Base-by-base conservation (phyloP, 92 coral and sea anemone species). In the Paramuricea clavata region DNA sequence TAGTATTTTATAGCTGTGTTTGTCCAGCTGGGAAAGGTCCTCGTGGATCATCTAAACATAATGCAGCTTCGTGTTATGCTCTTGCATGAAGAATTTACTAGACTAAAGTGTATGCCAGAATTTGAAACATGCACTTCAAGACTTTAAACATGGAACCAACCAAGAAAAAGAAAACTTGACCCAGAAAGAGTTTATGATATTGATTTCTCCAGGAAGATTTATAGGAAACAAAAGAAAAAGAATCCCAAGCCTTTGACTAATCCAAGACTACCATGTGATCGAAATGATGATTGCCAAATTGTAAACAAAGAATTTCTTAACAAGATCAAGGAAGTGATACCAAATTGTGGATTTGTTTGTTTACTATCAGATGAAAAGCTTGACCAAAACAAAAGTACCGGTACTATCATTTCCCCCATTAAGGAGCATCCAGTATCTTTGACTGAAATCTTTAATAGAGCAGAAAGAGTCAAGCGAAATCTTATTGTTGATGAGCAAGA, bases 11-110 rank as follows among this genome's bases (percentile, higher is more conserved):
- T 10, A 82, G 91, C 82, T 91, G 91, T 68, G 68, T 83, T 84
- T 91, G 92, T 77, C 94, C 94, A 67, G 94, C 94, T 31, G 94
- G 90, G 6, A 87, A 87, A 80, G 87, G 87, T 50, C 89, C 93
- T 25, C 56, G 21, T 28, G 91, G 93, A 12, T 86, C 88, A 19
- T 86, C 91, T 54, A 86, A 86, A 83, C 93, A 90, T 47, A 86
- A 86, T 25, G 93, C 88, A 41, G 90, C 90, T 28, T 33, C 85
- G 31, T 90, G 93, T 84, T 90, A 86, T 75, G 90, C 91, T 6
- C 90, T 90, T n/a, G n/a, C n/a, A n/a, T 54, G 91, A 90, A 49
- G 93, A 82, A 50, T 87, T 91, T 83, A 36, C 64, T 39, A 62
- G 90, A 32, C 22, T 85, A 78, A 83, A 81, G 72, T 84, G 78